A percentile compares a stretch with the other conserved stretches of the same genome.
Evolutionary conservation across 2,888 invertebrate species (phyloP).

Genomic region (Tetranychus piercei): DNA sequence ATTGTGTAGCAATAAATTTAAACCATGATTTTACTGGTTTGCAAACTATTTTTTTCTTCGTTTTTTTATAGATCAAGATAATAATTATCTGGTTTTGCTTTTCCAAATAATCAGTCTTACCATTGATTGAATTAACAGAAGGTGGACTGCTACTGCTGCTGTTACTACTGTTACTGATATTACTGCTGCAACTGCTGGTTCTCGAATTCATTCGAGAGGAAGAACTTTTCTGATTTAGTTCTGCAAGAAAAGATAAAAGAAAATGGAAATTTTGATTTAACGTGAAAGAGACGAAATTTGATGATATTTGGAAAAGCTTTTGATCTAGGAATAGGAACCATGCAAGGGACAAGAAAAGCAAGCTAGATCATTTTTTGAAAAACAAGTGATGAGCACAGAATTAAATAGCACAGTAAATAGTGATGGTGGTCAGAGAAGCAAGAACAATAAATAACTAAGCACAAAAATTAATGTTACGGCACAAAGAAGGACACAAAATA

Average conservation of each 20-base stretch:
- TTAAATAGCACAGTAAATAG: too few relatives aligned
- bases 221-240: not conserved
- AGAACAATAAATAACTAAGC: too few relatives aligned
- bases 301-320: not conserved
- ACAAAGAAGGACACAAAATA: too few relatives aligned
- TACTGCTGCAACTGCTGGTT: constrained; percentile 16
- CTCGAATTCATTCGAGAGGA: constrained; percentile 9
- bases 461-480: too few relatives aligned
- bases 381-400: too few relatives aligned
- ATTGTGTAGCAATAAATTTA: not conserved
- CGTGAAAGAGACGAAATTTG: not conserved
- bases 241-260: not conserved
- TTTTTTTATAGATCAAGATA: not conserved
- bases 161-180: constrained; percentile 20
- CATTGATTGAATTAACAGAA: constrained; percentile 24
- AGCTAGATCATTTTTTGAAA: too few relatives aligned
- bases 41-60: too few relatives aligned
- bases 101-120: constrained; percentile 23
- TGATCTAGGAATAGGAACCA: too few relatives aligned
- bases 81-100: not conserved
- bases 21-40: not conserved
- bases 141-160: constrained; percentile 28
- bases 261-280: not conserved
- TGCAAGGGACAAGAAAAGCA: too few relatives aligned
- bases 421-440: too few relatives aligned